These are phyloP conservation scores for Rhynchonycteris naso DNA, from an alignment of 2,797 vertebrate genomes.

Conservation along the genomic window DNA sequence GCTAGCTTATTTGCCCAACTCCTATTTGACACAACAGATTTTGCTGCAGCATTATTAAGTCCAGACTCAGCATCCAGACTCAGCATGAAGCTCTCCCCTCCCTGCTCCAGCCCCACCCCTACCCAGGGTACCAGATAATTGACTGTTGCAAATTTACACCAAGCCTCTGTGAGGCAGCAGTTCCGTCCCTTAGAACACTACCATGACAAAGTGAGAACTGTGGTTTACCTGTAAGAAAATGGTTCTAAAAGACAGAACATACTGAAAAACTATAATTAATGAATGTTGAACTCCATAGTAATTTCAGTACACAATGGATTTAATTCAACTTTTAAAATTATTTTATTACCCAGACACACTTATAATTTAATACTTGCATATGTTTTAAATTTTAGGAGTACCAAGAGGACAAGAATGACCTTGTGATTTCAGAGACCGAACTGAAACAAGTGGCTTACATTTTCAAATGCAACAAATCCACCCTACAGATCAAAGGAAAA, in stretches of 20 bases:
- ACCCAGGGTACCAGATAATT: not conserved
- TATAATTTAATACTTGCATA: not conserved
- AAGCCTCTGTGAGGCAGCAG: not conserved
- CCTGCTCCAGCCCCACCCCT: not conserved
- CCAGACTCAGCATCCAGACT: not conserved
- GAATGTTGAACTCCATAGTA: not conserved
- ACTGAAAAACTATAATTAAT: not conserved
- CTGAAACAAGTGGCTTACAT: slow-evolving; percentile 97
- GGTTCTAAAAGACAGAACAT: not conserved
- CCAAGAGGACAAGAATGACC: slow-evolving; percentile 93
- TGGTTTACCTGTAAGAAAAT: not conserved
- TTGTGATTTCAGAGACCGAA: slow-evolving; percentile 95
- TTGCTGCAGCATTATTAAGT: not conserved
- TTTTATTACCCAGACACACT: not conserved
- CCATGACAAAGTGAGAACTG: not conserved
- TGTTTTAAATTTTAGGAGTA: slow-evolving; percentile 89
- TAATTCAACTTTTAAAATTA: too few relatives aligned
- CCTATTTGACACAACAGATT: not conserved
- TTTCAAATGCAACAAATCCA: slow-evolving; percentile 94
- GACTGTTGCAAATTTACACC: not conserved
- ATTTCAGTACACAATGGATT: not conserved
- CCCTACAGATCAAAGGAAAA: slow-evolving; percentile 97
- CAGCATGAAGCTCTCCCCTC: not conserved
- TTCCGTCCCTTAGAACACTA: not conserved
- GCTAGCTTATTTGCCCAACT: not conserved